Evolutionary conservation across 2,888 invertebrate genomes (phyloP).

Genomic region (Cosmia pyralina): DNA sequence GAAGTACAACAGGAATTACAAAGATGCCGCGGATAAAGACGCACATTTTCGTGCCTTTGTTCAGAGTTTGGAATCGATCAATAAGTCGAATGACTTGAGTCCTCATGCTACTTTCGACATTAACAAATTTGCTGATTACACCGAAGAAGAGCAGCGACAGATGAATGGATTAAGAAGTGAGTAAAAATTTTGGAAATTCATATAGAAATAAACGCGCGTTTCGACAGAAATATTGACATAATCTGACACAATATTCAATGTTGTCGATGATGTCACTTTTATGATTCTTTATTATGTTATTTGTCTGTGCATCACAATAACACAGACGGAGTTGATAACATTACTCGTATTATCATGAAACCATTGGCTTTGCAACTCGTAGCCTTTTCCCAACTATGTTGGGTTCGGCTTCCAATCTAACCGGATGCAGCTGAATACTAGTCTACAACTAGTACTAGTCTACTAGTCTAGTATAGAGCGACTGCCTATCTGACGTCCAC

Average conservation of each 20-base stretch:
- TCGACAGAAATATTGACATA: slow-evolving; percentile 4
- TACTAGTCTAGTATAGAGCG: no score
- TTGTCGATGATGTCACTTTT: slow-evolving; percentile 29
- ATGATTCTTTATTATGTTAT: slow-evolving; percentile 5
- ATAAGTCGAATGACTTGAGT: slow-evolving; percentile 58
- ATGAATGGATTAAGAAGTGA: no score
- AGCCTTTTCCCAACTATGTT: no score
- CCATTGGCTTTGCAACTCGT: not conserved
- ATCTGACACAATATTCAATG: slow-evolving; percentile 8
- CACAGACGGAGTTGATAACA: slow-evolving; percentile 24
- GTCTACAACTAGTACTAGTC: no score
- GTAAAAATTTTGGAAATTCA: slow-evolving; percentile 22
- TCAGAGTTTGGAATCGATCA: slow-evolving; percentile 65
- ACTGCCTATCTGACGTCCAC: no score
- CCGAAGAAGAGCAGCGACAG: slow-evolving; percentile 64
- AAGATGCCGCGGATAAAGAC: slow-evolving; percentile 68
- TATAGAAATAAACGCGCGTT: not conserved
- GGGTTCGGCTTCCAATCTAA: no score
- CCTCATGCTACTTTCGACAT: slow-evolving; percentile 66
- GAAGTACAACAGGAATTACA: slow-evolving; percentile 70
- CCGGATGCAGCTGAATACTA: no score
- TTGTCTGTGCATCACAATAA: slow-evolving; percentile 22
- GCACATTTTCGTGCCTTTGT: slow-evolving; percentile 70
- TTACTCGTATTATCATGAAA: slow-evolving; percentile 11
- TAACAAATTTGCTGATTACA: slow-evolving; percentile 74